Conservation (phyloP, 2,797 vertebrate genomes). For the Todus mexicanus region DNA sequence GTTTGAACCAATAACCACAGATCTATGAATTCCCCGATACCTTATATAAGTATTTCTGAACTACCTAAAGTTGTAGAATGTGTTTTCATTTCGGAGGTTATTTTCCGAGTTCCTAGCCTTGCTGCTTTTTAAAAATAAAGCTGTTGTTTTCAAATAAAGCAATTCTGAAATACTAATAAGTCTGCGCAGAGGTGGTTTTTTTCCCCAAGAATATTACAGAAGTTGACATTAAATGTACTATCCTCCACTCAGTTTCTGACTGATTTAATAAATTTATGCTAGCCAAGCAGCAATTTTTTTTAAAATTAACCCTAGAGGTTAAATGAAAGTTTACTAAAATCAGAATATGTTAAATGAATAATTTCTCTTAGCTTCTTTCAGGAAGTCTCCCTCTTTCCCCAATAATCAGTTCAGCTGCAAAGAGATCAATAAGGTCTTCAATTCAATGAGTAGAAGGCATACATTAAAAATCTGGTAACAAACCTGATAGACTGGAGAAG, state of each 20-base stretch:
- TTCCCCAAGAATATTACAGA: not conserved
- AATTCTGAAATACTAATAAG: slow-evolving; percentile 8
- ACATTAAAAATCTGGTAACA: slow-evolving; percentile 41
- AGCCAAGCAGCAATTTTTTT: slow-evolving; percentile 16
- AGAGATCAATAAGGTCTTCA: slow-evolving; percentile 56
- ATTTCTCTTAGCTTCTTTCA: slow-evolving; percentile 44
- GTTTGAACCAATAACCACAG: not conserved
- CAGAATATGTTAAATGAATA: slow-evolving; percentile 47
- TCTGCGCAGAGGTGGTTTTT: not conserved
- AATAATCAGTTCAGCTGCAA: slow-evolving; percentile 37
- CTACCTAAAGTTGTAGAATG: not conserved
- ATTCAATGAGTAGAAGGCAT: slow-evolving; percentile 32
- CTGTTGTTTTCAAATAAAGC: not conserved
- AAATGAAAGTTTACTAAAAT: slow-evolving; percentile 57
- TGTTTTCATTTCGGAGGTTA: not conserved
- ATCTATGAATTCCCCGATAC: not conserved
- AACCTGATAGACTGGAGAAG: slow-evolving; percentile 10
- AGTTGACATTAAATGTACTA: slow-evolving; percentile 5
- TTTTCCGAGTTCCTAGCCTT: not conserved
- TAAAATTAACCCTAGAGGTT: slow-evolving; percentile 57
- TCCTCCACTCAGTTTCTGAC: slow-evolving; percentile 29
- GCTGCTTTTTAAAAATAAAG: not conserved
- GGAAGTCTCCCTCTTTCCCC: slow-evolving; percentile 35
- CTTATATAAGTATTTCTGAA: not conserved
- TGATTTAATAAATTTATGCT: slow-evolving; percentile 40